Base-by-base conservation (phyloP, 2,113 vertebrate genomes). In the Psilopsiagon aymara region DNA sequence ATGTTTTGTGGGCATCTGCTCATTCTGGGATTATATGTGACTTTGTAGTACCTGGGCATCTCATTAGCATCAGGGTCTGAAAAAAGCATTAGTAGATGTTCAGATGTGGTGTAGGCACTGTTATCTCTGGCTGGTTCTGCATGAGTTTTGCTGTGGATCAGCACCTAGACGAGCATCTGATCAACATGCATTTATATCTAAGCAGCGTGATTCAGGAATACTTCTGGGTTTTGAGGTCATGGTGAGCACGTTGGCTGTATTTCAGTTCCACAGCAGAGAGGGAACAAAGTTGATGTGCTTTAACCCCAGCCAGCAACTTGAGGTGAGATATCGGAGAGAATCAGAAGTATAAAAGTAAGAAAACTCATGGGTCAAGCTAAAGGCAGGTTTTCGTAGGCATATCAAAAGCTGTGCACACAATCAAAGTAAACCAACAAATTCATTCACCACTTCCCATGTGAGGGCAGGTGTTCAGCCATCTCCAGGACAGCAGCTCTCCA, bases 231-330 rank as follows among this genome's bases (percentile, higher is more conserved):
- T 86, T 0, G 4, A 60, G 9, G 44, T 66, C 39, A 37, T 1
- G 1, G 5, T 43, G 27, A 66, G 16, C 11, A 11, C 17, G 7
- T 7, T 77, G 29, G 9, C 39, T 1, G 0, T 60, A 52, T 66
- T 82, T n/a, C 37, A 63, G 2, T 64, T 64, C 17, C 23, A 29
- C 19, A 47, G 25, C 1, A 0, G 18, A 53, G 21, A 33, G n/a
- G 39, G 8, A 82, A 13, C 21, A 35, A 35, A 21, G 33, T 23
- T 35, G 57, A 35, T n/a, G 33, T 35, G 21, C 57, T 59, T 15
- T 59, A 59, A 24, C 13, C 33, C 13, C 13, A 59, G 57, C 33
- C 33, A 59, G 20, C 33, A 35, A 59, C 33, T 35, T 35, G 21
- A 16, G 57, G 21, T 59, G 33, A n/a, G 33, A 59, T 59, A 18